Evolutionary conservation across 2,888 invertebrate genomes (phyloP), one percentile per base, ranked within the genome.

Genomic region (Eilema depressum): DNA sequence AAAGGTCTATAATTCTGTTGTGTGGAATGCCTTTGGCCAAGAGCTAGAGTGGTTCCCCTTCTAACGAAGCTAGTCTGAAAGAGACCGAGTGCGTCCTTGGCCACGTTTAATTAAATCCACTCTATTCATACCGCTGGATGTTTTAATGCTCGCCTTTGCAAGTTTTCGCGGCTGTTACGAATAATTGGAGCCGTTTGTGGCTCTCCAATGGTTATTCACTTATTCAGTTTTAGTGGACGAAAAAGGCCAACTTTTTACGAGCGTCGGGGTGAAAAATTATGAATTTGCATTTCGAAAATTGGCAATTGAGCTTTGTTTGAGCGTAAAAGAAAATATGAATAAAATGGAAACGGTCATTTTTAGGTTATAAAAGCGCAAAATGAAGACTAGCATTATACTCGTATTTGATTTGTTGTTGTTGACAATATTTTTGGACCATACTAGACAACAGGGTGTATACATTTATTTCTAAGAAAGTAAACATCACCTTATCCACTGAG

Each of bases 121-220:
- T 78, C 75, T 75, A 81, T 81, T 96, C 97, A 82, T 96, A 92
- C 77, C 95, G 85, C 84, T 96, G 28, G 70, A 70, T 70, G 66
- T 66, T 70, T 70, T 70, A 70, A 70, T 70, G 63, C 63, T 62
- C 53, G 70, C 63, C 63, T 63, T 63, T 63, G 66, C 66, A 66
- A 70, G 66, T 70, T 70, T 47, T 63, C 66, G 66, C 62, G 63
- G 70, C 70, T 66, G 62, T 63, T 74, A 80, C 78, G 75, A 75
- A 80, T 80, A 80, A 81, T 81, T 81, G 81, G 80, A 78, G 81
- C 81, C 71, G 78, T 82, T 82, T 75, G 81, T 68, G 83, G 83
- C 81, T 73, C 73, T 73, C 68, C 73, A 73, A 68, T n/a, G 75
- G 76, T 75, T 78, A 73, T 71, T 73, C 83, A 73, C 72, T 65